phyloP scores from a whole-genome alignment of 2,113 vertebrate genomes.

The Todiramphus chloris region DNA sequence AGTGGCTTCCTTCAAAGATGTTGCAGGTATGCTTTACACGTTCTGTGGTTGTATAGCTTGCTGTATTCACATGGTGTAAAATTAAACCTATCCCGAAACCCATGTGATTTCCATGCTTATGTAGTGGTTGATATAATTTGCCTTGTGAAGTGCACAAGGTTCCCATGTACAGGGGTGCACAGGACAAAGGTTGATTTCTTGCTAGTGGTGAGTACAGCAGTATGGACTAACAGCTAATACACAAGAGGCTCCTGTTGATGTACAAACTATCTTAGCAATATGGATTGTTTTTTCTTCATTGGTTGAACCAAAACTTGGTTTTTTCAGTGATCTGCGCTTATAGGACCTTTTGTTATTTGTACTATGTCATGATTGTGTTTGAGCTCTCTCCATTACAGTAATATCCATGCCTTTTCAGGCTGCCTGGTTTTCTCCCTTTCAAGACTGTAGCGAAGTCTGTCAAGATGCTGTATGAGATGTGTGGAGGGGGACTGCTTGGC shows the following conservation, averaged over 20 bases:
- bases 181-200: neutral
- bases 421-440: neutral
- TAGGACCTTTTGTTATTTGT: neutral
- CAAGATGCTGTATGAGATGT: neutral
- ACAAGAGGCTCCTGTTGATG: neutral
- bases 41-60: neutral
- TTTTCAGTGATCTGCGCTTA: neutral
- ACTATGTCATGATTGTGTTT: neutral
- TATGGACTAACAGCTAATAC: neutral
- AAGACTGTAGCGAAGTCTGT: neutral
- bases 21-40: neutral
- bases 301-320: conserved; percentile 10
- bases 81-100: neutral
- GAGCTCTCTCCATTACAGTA: neutral
- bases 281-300: neutral
- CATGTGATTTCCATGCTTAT: neutral
- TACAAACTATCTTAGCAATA: neutral
- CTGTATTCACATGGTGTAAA: neutral
- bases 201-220: neutral
- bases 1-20: neutral
- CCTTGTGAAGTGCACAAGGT: neutral
- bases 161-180: neutral
- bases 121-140: neutral
- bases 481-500: neutral
- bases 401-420: neutral